Conservation (phyloP, 2,797 vertebrate genomes). For the Rhincodon typus region DNA sequence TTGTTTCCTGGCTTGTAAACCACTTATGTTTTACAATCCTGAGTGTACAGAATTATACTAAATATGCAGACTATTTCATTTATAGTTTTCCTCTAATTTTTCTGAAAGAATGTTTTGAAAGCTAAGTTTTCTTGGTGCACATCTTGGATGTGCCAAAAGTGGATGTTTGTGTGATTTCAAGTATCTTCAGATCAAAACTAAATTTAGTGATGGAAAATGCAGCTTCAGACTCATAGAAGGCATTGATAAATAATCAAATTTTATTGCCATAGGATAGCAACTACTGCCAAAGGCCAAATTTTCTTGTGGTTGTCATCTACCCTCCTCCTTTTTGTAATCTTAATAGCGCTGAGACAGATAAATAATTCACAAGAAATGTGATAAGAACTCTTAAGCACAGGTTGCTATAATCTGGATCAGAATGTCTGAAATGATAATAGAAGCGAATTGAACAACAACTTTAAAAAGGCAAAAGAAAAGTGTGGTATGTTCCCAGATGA, state of each 20-base stretch:
- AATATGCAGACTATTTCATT: too few relatives aligned
- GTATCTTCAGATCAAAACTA: not conserved
- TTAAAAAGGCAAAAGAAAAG: too few relatives aligned
- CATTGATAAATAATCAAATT: not conserved
- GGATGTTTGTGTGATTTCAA: not conserved
- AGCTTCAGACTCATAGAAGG: not conserved
- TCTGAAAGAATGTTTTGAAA: too few relatives aligned
- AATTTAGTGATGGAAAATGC: not conserved
- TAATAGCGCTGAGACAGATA: not conserved
- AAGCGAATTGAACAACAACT: too few relatives aligned
- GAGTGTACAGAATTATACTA: too few relatives aligned
- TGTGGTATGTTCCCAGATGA: too few relatives aligned
- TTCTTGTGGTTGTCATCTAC: not conserved
- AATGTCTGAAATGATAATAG: too few relatives aligned
- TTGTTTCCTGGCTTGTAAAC: too few relatives aligned
- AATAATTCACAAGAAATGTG: not conserved
- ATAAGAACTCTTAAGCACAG: too few relatives aligned
- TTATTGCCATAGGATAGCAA: not conserved
- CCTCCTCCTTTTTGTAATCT: not conserved
- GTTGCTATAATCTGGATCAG: too few relatives aligned
- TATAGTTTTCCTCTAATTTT: too few relatives aligned
- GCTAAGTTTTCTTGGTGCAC: not conserved
- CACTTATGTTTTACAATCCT: too few relatives aligned
- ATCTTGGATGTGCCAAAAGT: not conserved
- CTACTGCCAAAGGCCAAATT: not conserved